Evolutionary conservation across 2,888 invertebrate species (phyloP).

Genomic region (Margaritifera margaritifera): DNA sequence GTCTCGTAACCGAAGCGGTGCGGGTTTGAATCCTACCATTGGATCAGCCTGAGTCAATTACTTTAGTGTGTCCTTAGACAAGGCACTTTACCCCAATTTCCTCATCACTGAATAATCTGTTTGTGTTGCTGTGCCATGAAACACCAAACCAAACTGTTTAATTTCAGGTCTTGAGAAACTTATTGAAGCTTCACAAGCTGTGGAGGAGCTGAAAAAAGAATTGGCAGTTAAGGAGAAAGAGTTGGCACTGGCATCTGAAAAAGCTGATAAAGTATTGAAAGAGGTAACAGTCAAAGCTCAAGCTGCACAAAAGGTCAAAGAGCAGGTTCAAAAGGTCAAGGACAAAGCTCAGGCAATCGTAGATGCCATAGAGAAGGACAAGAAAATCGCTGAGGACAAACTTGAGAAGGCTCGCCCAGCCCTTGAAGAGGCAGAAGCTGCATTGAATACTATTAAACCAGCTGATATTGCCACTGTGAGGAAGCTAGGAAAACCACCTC

Average conservation of each 20-base stretch:
- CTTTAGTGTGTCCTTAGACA: neutral
- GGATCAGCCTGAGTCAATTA: no score
- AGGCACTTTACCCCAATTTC: neutral
- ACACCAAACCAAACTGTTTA: neutral
- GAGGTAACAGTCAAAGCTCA: slow-evolving; percentile 72
- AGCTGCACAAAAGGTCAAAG: slow-evolving; percentile 73
- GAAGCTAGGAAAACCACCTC: slow-evolving; percentile 72
- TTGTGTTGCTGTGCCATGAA: no score
- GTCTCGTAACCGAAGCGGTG: no score
- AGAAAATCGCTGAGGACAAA: slow-evolving; percentile 69
- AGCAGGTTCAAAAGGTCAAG: slow-evolving; percentile 73
- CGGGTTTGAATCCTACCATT: no score
- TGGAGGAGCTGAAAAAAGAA: slow-evolving; percentile 85
- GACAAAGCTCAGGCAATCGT: slow-evolving; percentile 73
- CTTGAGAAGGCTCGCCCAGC: slow-evolving; percentile 71
- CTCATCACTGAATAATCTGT: neutral
- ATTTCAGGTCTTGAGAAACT: slow-evolving; percentile 69
- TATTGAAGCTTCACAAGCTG: slow-evolving; percentile 75
- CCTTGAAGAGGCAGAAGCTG: slow-evolving; percentile 72
- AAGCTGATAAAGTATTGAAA: slow-evolving; percentile 81
- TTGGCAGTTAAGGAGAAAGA: slow-evolving; percentile 88
- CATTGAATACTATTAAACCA: slow-evolving; percentile 75
- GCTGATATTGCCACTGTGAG: slow-evolving; percentile 73
- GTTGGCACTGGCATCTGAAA: slow-evolving; percentile 84
- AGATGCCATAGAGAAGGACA: slow-evolving; percentile 70